Conservation (phyloP, 2,888 invertebrate species). For the Notodonta ziczac region DNA sequence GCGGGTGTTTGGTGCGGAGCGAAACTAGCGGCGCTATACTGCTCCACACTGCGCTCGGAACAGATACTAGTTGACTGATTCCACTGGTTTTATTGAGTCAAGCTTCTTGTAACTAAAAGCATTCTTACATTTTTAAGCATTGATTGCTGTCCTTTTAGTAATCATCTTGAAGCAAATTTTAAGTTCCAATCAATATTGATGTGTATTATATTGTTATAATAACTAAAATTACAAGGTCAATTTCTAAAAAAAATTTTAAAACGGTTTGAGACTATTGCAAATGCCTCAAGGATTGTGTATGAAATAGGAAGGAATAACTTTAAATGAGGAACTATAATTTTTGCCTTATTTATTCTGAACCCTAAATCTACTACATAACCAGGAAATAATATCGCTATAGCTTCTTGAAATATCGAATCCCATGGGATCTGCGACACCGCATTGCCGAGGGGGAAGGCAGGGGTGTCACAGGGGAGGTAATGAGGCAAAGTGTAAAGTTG, state of each 20-base stretch:
- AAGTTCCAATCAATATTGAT: too few relatives aligned
- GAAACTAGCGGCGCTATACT: background rate
- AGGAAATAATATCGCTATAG: background rate
- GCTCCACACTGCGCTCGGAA: background rate
- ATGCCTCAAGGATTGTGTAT: too few relatives aligned
- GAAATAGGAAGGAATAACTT: too few relatives aligned
- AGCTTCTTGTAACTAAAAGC: background rate
- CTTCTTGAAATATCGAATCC: background rate
- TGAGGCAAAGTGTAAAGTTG: conserved; percentile 4
- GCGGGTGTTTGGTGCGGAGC: background rate
- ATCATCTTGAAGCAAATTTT: too few relatives aligned
- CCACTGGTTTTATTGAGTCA: background rate
- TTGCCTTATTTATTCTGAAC: too few relatives aligned
- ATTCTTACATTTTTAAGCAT: background rate
- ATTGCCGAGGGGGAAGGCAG: background rate
- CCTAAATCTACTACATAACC: background rate
- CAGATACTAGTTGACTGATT: background rate
- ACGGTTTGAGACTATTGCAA: too few relatives aligned
- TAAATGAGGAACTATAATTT: too few relatives aligned
- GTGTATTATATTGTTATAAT: too few relatives aligned
- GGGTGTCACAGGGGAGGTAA: background rate
- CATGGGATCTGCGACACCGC: background rate
- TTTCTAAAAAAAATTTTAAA: too few relatives aligned
- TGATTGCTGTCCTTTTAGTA: too few relatives aligned
- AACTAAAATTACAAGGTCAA: too few relatives aligned